phyloP scores from a whole-genome alignment of 2,113 vertebrate genomes.

The Ptyas mucosa region DNA sequence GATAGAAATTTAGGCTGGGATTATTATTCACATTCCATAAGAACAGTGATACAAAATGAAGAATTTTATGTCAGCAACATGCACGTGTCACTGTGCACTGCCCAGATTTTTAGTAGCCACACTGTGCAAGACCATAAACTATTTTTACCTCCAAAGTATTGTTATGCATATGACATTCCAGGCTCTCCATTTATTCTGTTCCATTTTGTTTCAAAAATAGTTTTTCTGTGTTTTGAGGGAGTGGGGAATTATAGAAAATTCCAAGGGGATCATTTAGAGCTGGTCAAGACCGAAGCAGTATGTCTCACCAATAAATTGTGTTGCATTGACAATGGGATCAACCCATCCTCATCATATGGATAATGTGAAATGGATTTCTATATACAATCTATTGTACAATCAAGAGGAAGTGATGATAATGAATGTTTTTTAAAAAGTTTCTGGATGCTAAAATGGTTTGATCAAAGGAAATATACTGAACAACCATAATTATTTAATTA shows the following conservation, averaged over 20 bases:
- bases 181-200: neutral
- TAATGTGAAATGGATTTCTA: slow-evolving; percentile 39
- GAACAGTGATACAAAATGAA: neutral
- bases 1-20: too few species aligned
- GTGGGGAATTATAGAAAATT: neutral
- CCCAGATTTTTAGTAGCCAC: neutral
- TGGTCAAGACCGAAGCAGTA: neutral
- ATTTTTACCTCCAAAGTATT: neutral
- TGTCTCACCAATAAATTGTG: neutral
- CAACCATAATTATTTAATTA: slow-evolving; percentile 17
- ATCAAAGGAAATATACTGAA: slow-evolving; percentile 36
- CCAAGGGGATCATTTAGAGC: neutral
- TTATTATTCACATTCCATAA: neutral
- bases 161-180: neutral
- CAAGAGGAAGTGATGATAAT: slow-evolving; percentile 35
- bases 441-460: neutral
- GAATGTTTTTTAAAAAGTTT: neutral
- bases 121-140: neutral
- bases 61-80: neutral
- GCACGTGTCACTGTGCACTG: neutral
- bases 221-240: neutral
- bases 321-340: neutral
- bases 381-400: slow-evolving; percentile 24
- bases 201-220: neutral
- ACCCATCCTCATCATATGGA: slow-evolving; percentile 33